These are phyloP conservation scores for Sarcophaga carnaria DNA, from an alignment of 2,888 invertebrate genomes.

Conservation along the genomic window DNA sequence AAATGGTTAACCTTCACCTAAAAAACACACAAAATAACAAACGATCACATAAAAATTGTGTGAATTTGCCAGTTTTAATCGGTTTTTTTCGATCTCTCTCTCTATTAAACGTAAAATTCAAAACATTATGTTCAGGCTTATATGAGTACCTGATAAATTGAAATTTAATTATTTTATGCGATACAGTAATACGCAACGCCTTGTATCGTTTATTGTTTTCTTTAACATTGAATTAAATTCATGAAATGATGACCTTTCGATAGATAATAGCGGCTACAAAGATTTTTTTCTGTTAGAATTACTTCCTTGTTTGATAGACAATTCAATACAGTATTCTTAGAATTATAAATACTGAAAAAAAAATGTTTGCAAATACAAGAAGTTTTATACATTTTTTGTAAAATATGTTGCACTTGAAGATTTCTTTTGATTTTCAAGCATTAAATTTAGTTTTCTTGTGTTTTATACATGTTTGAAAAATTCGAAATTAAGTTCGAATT, in stretches of 20 bases:
- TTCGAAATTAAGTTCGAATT: not conserved
- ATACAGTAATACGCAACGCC: not conserved
- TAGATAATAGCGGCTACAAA: not conserved
- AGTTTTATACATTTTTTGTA: too few species aligned
- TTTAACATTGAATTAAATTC: constrained; percentile 39
- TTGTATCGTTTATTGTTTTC: constrained; percentile 1
- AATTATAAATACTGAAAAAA: too few species aligned
- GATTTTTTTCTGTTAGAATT: not conserved
- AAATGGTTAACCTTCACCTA: constrained; percentile 59
- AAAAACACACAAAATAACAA: constrained; percentile 19
- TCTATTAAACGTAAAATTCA: not conserved
- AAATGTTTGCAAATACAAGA: too few species aligned
- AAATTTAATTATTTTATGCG: constrained; percentile 27
- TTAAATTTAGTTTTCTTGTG: too few species aligned
- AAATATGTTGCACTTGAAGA: too few species aligned
- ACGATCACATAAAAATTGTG: constrained; percentile 22
- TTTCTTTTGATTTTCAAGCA: too few species aligned
- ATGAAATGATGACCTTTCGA: not conserved
- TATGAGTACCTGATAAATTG: constrained; percentile 10
- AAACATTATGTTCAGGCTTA: not conserved
- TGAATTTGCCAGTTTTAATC: constrained; percentile 45
- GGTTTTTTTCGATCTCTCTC: not conserved
- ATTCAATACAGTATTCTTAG: too few species aligned
- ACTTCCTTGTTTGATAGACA: constrained; percentile 24
- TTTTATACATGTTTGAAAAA: not conserved